Evolutionary conservation across 92 coral and sea anemone genomes (phyloP).

Genomic region (Paramuricea clavata): DNA sequence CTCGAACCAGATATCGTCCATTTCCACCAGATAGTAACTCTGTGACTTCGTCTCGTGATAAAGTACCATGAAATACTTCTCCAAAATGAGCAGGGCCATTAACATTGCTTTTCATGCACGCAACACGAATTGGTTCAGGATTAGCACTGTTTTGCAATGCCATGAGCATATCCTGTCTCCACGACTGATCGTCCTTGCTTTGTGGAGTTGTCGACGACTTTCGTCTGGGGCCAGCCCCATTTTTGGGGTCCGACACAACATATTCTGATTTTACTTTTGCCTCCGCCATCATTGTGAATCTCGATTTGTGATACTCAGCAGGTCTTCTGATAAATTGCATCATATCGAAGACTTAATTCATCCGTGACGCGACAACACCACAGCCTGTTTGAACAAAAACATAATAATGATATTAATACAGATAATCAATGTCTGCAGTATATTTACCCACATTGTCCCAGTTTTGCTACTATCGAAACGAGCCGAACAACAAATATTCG

Average conservation of each 20-base stretch:
- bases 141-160: conserved; percentile 90
- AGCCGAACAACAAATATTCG: too few relatives aligned
- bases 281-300: not conserved
- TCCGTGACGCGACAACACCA: not conserved
- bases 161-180: conserved; percentile 85
- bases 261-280: conserved; percentile 10
- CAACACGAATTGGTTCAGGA: conserved; percentile 97
- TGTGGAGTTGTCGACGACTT: not conserved
- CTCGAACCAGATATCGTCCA: conserved; percentile 94
- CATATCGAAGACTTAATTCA: conserved; percentile 20
- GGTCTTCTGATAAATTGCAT: conserved; percentile 36
- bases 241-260: not conserved
- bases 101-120: conserved; percentile 91
- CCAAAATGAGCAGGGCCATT: conserved; percentile 85
- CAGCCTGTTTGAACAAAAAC: conserved; percentile 25
- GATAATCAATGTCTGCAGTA: not conserved
- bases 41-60: conserved; percentile 87
- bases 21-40: conserved; percentile 88
- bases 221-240: not conserved
- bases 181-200: conserved; percentile 62
- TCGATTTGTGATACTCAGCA: conserved; percentile 16
- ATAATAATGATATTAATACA: not conserved
- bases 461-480: too few relatives aligned
- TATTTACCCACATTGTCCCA: too few relatives aligned
- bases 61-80: conserved; percentile 95